A percentile compares a stretch with the other conserved stretches of the same genome.
These are phyloP conservation scores for Chamaea fasciata DNA, from an alignment of 2,113 vertebrate species.

Conservation along the genomic window DNA sequence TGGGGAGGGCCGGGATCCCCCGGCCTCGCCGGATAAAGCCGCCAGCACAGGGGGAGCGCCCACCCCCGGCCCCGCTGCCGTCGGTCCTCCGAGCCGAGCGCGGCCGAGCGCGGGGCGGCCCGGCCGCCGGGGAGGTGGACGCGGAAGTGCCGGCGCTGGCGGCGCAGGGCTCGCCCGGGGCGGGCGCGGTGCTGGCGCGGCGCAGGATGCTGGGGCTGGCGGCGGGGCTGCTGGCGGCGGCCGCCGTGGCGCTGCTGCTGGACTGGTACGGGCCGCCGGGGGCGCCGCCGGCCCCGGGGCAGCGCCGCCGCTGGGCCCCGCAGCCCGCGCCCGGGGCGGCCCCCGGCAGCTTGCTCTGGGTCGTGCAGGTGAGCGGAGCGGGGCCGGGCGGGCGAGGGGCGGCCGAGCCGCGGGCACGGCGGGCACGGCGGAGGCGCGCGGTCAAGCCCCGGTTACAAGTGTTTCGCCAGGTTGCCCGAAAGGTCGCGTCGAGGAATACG, in stretches of 20 bases:
- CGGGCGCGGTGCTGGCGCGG: background rate
- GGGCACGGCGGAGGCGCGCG: background rate
- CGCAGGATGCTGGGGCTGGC: background rate
- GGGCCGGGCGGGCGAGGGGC: background rate
- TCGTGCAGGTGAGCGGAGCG: constrained; percentile 78
- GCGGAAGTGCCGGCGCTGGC: background rate
- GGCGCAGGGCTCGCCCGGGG: constrained; percentile 53
- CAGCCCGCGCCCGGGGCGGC: constrained; percentile 62
- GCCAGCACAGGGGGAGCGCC: background rate
- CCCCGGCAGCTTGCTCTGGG: constrained; percentile 79
- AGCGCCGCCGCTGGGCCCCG: too few relatives aligned
- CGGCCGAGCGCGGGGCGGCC: background rate
- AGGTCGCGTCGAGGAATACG: accelerated
- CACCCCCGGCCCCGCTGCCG: background rate
- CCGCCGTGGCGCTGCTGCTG: too few relatives aligned
- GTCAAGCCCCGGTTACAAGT: accelerated
- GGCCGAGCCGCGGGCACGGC: background rate
- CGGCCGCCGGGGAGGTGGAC: background rate
- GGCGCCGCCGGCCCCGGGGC: too few relatives aligned
- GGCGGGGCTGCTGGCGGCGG: too few relatives aligned
- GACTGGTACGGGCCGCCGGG: too few relatives aligned
- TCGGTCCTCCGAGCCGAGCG: background rate
- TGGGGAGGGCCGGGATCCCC: background rate
- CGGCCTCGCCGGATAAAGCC: background rate
- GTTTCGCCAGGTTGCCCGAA: background rate